Conservation (phyloP, 2,888 invertebrate species). For the Epinotia demarniana region DNA sequence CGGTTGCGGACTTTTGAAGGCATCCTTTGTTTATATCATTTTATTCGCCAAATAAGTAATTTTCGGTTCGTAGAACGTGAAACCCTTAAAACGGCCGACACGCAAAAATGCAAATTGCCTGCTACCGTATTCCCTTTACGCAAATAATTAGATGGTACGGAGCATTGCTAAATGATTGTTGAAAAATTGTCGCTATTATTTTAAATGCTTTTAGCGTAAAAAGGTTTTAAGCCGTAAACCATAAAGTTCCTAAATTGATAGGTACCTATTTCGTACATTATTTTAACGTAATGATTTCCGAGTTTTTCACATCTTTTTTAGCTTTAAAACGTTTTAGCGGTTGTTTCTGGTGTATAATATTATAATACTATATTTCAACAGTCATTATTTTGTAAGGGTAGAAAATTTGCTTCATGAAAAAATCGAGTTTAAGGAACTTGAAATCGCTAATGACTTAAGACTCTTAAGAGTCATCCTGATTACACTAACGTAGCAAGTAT, state of each 20-base stretch:
- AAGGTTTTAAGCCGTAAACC: not conserved
- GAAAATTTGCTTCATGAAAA: no score
- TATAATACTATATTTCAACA: not conserved
- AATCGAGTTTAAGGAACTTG: no score
- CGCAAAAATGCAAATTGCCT: slow-evolving; percentile 33
- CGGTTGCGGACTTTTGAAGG: no score
- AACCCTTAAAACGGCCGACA: slow-evolving; percentile 6
- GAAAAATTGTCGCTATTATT: slow-evolving; percentile 13
- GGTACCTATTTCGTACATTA: no score
- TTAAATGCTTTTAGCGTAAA: slow-evolving; percentile 2
- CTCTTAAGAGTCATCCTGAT: no score
- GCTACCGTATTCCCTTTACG: slow-evolving; percentile 22
- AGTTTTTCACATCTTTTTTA: not conserved
- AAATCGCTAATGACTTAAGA: no score
- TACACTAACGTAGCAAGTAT: no score
- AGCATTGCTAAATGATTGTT: slow-evolving; percentile 1
- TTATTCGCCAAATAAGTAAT: no score
- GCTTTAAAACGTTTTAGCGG: not conserved
- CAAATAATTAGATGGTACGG: slow-evolving; percentile 22
- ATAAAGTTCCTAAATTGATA: not conserved
- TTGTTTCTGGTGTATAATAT: not conserved
- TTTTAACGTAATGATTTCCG: not conserved
- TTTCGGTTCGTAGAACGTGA: not conserved
- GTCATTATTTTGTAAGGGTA: no score
- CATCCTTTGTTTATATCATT: no score